Percentiles rank a stretch among this genome's conserved stretches.
phyloP scores from a whole-genome alignment of 2,113 vertebrate species.

The Psittacula cyanocephala region DNA sequence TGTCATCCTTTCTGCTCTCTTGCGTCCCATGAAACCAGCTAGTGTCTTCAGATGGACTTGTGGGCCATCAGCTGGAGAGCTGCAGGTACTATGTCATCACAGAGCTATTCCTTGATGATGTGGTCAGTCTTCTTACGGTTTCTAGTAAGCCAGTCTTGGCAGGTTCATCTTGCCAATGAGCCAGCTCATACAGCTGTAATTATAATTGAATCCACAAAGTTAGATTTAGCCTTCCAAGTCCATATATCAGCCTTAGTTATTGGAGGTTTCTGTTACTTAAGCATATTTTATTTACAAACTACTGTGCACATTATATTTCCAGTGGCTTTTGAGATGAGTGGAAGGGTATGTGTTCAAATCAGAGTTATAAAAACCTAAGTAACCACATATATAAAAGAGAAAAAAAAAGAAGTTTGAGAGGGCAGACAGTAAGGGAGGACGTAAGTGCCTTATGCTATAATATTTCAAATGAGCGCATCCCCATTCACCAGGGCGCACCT shows the following conservation, averaged over 20 bases:
- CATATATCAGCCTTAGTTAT: constrained; percentile 57
- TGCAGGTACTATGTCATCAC: constrained; percentile 38
- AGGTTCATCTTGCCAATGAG: constrained; percentile 50
- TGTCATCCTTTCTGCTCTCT: background rate
- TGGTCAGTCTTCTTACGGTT: constrained; percentile 35
- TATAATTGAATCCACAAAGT: constrained; percentile 71
- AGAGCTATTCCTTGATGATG: constrained; percentile 55
- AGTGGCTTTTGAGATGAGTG: constrained; percentile 8
- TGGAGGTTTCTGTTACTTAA: constrained; percentile 66
- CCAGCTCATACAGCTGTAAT: constrained; percentile 69
- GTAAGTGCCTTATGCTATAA: background rate
- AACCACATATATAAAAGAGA: background rate
- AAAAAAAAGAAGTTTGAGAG: background rate
- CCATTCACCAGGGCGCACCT: background rate
- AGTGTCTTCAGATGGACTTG: background rate
- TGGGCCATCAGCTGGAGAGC: background rate
- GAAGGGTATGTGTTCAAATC: background rate
- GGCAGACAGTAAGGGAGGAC: background rate
- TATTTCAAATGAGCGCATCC: background rate
- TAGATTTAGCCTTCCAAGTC: constrained; percentile 59
- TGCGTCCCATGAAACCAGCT: background rate
- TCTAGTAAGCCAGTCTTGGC: constrained; percentile 57
- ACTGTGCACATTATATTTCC: constrained; percentile 60
- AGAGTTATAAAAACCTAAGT: background rate
- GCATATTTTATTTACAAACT: constrained; percentile 65